Conservation (phyloP, 2,797 vertebrate genomes). For the Siniperca scherzeri region DNA sequence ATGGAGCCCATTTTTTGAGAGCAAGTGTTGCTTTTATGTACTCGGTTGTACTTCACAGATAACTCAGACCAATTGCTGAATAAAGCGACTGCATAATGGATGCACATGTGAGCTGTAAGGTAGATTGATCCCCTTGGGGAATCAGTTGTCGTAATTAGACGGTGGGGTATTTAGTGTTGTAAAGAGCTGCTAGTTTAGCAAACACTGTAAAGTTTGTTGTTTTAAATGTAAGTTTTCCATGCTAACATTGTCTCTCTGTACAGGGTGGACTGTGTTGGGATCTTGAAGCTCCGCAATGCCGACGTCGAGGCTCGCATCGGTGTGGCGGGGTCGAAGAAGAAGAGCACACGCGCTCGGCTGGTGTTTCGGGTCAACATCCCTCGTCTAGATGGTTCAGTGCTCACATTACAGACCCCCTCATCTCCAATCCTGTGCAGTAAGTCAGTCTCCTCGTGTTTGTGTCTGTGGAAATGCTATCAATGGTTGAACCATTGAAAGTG, state of each 20-base stretch:
- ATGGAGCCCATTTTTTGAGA: background rate
- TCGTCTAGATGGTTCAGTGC: constrained; percentile 92
- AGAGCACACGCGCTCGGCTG: constrained; percentile 96
- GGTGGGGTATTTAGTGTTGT: constrained; percentile 13
- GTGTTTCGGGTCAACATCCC: constrained; percentile 96
- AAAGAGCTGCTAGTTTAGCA: constrained; percentile 11
- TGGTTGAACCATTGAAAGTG: background rate
- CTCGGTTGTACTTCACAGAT: background rate
- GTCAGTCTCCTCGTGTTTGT: constrained; percentile 70
- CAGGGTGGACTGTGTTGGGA: constrained; percentile 98
- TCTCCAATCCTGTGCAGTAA: constrained; percentile 97
- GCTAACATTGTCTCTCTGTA: constrained; percentile 32
- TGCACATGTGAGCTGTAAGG: background rate
- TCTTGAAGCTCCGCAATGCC: constrained; percentile 97
- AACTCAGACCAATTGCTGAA: constrained; percentile 8
- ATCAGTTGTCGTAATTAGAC: constrained; percentile 9
- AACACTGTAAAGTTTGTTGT: constrained; percentile 25
- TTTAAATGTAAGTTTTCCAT: constrained; percentile 12
- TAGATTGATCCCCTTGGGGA: background rate
- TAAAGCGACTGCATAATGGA: background rate
- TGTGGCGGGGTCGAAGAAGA: constrained; percentile 97
- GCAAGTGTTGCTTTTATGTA: background rate
- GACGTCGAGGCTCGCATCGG: constrained; percentile 98
- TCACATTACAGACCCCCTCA: constrained; percentile 95
- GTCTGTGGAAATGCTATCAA: background rate